A percentile compares a stretch with the other conserved stretches of the same genome.
Evolutionary conservation across 2,113 vertebrate species (phyloP).

Genomic region (Chaetorhynchus papuensis): DNA sequence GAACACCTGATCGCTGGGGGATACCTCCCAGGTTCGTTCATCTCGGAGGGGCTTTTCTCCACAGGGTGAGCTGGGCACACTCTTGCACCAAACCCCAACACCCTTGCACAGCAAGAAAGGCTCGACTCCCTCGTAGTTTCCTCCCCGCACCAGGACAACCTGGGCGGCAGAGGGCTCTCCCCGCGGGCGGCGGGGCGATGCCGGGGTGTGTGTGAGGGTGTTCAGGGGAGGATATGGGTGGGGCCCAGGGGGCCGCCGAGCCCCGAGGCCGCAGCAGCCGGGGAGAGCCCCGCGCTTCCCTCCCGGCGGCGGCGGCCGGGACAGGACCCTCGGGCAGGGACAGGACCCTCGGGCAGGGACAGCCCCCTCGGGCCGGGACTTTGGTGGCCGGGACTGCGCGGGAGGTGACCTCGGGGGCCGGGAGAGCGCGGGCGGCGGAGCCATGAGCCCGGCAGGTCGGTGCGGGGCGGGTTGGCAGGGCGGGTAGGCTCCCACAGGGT

Average conservation of each 20-base stretch:
- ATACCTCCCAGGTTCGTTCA: rapidly evolving
- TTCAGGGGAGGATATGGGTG: background rate
- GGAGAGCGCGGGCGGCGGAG: background rate
- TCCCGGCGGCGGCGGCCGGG: background rate
- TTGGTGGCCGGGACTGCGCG: background rate
- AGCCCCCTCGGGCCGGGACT: no score
- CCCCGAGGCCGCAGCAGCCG: background rate
- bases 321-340: background rate
- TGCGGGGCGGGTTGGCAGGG: background rate
- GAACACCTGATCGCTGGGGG: background rate
- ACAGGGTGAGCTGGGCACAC: background rate
- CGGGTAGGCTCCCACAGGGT: no score
- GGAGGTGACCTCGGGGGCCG: background rate
- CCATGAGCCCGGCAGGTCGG: background rate
- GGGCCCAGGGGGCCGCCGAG: background rate
- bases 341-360: background rate
- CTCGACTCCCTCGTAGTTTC: rapidly evolving
- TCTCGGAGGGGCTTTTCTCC: background rate
- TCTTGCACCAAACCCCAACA: rapidly evolving
- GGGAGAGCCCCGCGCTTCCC: background rate
- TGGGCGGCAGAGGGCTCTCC: rapidly evolving
- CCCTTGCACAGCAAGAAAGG: rapidly evolving
- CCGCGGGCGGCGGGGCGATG: rapidly evolving
- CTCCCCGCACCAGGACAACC: background rate
- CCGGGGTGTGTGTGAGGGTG: background rate